Base-by-base conservation (phyloP, 1,140 invertebrate species). In the Halesus radiatus region DNA sequence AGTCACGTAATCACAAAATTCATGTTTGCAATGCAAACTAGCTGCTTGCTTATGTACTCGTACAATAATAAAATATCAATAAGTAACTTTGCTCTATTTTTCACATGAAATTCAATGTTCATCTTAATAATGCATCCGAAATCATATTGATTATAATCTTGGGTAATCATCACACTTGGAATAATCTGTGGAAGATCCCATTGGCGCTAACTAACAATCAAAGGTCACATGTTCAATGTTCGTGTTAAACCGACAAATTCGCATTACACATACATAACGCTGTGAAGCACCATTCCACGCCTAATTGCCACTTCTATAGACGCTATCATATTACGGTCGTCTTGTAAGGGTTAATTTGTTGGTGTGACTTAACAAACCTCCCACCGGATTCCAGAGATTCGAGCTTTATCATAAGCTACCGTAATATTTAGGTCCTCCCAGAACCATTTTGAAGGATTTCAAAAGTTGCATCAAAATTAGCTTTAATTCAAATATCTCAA, bases 301-400 rank as follows among this genome's bases (percentile, higher is more conserved):
- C 68, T 72, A 72, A 72, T 72, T 72, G 68, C 68, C 45, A 72
- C 68, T 72, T 72, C n/a, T 72, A 72, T 50, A 72, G 45, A 53
- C 50, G 54, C 45, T 72, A 72, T 72, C 68, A 72, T 72, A 52
- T 72, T 72, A 72, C 68, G 50, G 20, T 20, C 68, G 68, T 72
- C 68, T 72, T 72, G 68, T 37, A 22, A 75, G 72, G 53, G 72
- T 75, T 75, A 75, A 75, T 75, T 75, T 75, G 60, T 75, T 26
- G 72, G 53, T 75, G 54, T 32, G 72, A 32, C 72, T 75, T 37
- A 75, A 29, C 23, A 75, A 56, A 75, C 72, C 53, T 26, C 72
- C 72, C 53, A 58, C 72, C 23, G 72, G 23, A 75, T 58, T 29
- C 23, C 62, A 29, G 62, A 66, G 37, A 72, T 26, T 10, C 45